Percentiles rank a stretch among this genome's conserved stretches.
Evolutionary conservation across 2,888 invertebrate genomes (phyloP).

Genomic region (Nesidiocoris tenuis): DNA sequence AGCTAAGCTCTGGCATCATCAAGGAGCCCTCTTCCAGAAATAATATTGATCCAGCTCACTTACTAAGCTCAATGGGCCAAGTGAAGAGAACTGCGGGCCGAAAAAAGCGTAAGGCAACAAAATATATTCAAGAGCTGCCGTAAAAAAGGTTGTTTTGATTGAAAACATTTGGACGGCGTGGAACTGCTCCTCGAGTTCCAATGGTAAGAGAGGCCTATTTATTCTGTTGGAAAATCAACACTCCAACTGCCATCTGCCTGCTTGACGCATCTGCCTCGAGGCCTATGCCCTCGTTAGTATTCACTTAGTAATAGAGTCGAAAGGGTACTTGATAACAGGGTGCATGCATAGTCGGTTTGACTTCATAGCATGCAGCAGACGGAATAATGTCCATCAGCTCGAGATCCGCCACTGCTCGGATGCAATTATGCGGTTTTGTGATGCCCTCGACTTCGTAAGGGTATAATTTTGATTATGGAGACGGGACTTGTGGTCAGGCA

Average conservation of each 20-base stretch:
- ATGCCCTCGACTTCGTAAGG: background rate
- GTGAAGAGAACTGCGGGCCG: slow-evolving; percentile 12
- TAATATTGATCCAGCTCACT: slow-evolving; percentile 34
- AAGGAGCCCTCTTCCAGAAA: slow-evolving; percentile 3
- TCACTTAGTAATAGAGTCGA: slow-evolving; percentile 26
- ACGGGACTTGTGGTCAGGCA: background rate
- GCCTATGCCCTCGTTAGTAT: slow-evolving; percentile 23
- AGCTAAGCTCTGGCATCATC: background rate
- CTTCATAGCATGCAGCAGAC: background rate
- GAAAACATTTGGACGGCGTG: slow-evolving; percentile 34
- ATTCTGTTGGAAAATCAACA: slow-evolving; percentile 32
- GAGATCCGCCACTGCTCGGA: slow-evolving; percentile 5
- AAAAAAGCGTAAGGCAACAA: slow-evolving; percentile 23
- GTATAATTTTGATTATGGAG: background rate
- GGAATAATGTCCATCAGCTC: slow-evolving; percentile 9
- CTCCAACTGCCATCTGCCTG: slow-evolving; percentile 32
- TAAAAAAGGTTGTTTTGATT: slow-evolving; percentile 24
- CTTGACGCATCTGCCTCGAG: slow-evolving; percentile 24
- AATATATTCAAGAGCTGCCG: background rate
- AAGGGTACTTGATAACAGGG: slow-evolving; percentile 14
- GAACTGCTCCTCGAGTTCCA: background rate
- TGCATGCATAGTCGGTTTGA: slow-evolving; percentile 16
- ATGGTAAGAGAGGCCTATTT: slow-evolving; percentile 18
- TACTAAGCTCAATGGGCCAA: slow-evolving; percentile 19
- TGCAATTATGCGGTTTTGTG: background rate